Conservation (phyloP, 2,113 vertebrate species). For the Hippocampus mohnikei region DNA sequence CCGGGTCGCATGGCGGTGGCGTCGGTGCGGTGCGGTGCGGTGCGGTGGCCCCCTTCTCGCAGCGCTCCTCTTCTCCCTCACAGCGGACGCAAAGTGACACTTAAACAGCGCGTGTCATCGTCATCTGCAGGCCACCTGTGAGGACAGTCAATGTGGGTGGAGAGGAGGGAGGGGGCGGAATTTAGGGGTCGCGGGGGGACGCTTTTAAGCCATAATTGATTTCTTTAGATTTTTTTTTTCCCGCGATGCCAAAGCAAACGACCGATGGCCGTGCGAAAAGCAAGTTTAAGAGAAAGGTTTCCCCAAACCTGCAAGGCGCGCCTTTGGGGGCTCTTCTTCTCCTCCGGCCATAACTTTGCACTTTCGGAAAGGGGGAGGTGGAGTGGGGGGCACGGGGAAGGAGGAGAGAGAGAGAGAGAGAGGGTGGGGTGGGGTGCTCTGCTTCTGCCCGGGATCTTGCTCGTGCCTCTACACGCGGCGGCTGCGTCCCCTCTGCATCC, state of each 20-base stretch:
- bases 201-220: not conserved
- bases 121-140: constrained; percentile 9
- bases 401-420: too few relatives aligned
- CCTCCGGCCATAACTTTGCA: constrained; percentile 11
- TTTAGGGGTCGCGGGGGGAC: not conserved
- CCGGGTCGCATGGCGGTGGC: constrained; percentile 49
- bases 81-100: constrained; percentile 16
- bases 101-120: not conserved
- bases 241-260: not conserved
- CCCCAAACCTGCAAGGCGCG: not conserved
- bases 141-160: constrained; percentile 6
- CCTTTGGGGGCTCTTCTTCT: constrained; percentile 13
- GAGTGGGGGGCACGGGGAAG: too few relatives aligned
- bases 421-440: constrained; percentile 21
- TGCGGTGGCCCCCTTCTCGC: constrained; percentile 7
- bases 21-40: not conserved
- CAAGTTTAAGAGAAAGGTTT: not conserved
- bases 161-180: not conserved
- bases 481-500: constrained; percentile 41
- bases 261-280: not conserved
- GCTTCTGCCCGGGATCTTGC: constrained; percentile 47
- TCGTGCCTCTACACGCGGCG: constrained; percentile 30
- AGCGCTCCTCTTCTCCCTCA: constrained; percentile 2
- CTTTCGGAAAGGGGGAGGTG: constrained; percentile 9
- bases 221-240: not conserved